phyloP scores from a whole-genome alignment of 2,113 vertebrate species.

The Diadophis punctatus region DNA sequence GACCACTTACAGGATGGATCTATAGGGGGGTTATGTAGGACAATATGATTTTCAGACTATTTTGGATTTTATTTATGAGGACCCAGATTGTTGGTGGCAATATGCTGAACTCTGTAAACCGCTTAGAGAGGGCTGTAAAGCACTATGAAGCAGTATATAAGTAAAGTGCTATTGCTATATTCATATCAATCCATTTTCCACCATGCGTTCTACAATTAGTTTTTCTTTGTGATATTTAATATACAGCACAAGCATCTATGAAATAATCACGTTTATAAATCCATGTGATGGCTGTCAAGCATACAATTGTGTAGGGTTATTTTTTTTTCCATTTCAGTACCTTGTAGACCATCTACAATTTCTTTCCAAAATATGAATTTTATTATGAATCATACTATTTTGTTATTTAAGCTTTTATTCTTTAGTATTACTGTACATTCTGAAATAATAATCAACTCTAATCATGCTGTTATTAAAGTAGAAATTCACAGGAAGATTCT shows the following conservation, averaged over 20 bases:
- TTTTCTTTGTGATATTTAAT: not conserved
- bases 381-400: not conserved
- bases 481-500: slow-evolving; percentile 17
- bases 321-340: not conserved
- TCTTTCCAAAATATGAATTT: not conserved
- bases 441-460: slow-evolving; percentile 10
- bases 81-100: no score
- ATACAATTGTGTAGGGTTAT: not conserved
- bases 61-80: not conserved
- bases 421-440: not conserved
- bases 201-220: not conserved
- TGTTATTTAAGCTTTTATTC: not conserved
- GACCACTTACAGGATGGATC: not conserved
- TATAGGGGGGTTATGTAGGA: not conserved
- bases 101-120: no score
- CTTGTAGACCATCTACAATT: not conserved
- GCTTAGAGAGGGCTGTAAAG: no score
- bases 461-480: slow-evolving; percentile 6
- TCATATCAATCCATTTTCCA: not conserved
- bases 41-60: not conserved
- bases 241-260: not conserved
- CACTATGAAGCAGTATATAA: no score
- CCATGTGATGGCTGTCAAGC: not conserved
- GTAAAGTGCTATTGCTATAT: no score
- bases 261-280: not conserved